Conservation (phyloP, 2,797 vertebrate species). For the Crenichthys baileyi region DNA sequence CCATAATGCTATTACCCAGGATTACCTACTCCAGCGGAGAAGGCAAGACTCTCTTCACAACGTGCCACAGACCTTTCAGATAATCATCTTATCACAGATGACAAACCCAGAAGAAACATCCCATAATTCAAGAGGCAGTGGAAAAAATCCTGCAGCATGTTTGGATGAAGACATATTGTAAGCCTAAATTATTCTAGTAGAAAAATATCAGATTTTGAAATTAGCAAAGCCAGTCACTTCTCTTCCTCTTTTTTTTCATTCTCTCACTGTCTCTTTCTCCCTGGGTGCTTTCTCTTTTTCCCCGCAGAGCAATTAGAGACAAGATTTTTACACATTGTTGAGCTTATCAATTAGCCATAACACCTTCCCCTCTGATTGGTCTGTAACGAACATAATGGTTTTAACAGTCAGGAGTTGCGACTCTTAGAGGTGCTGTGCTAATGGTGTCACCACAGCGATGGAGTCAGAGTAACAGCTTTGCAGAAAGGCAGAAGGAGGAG, state of each 20-base stretch:
- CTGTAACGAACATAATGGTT: constrained; percentile 96
- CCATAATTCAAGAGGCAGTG: constrained; percentile 67
- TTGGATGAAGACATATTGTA: constrained; percentile 74
- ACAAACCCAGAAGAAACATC: constrained; percentile 80
- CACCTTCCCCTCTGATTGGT: constrained; percentile 89
- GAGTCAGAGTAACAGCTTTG: constrained; percentile 77
- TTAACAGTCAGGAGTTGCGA: constrained; percentile 96
- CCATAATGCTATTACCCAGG: constrained; percentile 83
- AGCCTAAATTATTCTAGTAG: constrained; percentile 69
- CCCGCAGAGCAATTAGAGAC: constrained; percentile 81
- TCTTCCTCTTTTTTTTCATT: constrained; percentile 38
- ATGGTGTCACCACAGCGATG: constrained; percentile 90
- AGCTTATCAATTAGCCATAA: constrained; percentile 94
- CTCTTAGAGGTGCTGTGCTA: constrained; percentile 98
- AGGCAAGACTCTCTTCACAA: constrained; percentile 78
- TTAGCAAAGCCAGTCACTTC: constrained; percentile 58
- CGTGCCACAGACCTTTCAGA: constrained; percentile 80
- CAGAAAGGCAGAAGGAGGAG: constrained; percentile 57
- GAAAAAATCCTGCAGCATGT: constrained; percentile 58
- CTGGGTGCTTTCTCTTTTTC: constrained; percentile 68
- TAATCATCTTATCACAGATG: constrained; percentile 82
- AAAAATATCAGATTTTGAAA: constrained; percentile 75
- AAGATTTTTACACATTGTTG: constrained; percentile 85
- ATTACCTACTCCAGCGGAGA: constrained; percentile 82
- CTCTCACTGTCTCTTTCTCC: constrained; percentile 61